These are phyloP conservation scores for Apodemia zela DNA, from an alignment of 2,888 invertebrate species.

Conservation along the genomic window DNA sequence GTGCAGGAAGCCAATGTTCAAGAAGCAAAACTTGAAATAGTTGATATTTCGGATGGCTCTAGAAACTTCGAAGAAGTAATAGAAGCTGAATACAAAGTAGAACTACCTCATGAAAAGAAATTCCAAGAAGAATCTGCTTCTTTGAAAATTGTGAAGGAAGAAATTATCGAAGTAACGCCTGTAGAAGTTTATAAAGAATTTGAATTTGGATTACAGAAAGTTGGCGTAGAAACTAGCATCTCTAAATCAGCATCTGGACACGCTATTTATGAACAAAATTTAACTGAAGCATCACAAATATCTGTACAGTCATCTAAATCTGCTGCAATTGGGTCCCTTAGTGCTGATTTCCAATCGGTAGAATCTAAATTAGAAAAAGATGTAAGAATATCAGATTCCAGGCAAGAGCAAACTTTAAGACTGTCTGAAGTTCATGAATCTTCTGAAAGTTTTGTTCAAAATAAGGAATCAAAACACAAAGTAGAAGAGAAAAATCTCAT, in stretches of 20 bases:
- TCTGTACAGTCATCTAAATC: constrained; percentile 12
- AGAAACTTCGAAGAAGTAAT: constrained; percentile 30
- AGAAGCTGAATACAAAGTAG: constrained; percentile 29
- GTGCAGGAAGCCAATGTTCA: constrained; percentile 20
- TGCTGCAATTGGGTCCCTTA: not conserved
- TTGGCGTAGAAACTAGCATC: constrained; percentile 30
- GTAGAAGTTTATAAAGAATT: constrained; percentile 29
- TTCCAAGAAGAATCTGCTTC: constrained; percentile 40
- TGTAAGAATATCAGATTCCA: not conserved
- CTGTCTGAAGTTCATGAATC: not conserved
- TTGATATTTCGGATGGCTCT: constrained; percentile 28
- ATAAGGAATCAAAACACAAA: constrained; percentile 15
- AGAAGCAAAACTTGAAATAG: constrained; percentile 28
- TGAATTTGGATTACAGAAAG: constrained; percentile 23
- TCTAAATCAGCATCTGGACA: constrained; percentile 20
- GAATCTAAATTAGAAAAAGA: constrained; percentile 13
- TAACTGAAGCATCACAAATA: not conserved
- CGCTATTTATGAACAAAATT: constrained; percentile 17
- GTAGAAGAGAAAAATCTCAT: constrained; percentile 16
- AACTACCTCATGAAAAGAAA: constrained; percentile 28
- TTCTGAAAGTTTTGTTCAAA: constrained; percentile 12
- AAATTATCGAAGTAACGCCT: constrained; percentile 24
- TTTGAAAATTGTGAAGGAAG: constrained; percentile 42
- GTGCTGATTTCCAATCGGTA: not conserved
- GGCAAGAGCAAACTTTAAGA: constrained; percentile 4